A percentile compares a stretch with the other conserved stretches of the same genome.
These are phyloP conservation scores for Adrianichthys oophorus DNA, from an alignment of 2,797 vertebrate species.

Conservation along the genomic window DNA sequence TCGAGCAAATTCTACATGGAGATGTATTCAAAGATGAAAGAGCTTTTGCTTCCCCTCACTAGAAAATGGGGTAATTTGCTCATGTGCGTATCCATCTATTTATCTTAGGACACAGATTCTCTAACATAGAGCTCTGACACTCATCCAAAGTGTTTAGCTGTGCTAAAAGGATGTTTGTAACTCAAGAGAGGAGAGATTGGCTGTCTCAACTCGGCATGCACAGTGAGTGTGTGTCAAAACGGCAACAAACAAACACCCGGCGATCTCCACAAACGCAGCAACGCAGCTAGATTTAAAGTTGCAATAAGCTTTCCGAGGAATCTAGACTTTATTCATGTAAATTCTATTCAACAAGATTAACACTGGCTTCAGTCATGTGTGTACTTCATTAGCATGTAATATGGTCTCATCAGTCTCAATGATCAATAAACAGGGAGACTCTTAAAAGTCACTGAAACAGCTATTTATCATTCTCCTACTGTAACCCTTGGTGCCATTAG, in stretches of 20 bases:
- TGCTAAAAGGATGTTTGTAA: background rate
- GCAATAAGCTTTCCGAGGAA: slow-evolving; percentile 50
- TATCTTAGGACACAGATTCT: slow-evolving; percentile 32
- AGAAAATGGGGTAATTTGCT: background rate
- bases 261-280: slow-evolving; percentile 21
- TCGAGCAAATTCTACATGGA: slow-evolving; percentile 27
- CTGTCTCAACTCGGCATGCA: background rate
- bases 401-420: slow-evolving; percentile 69
- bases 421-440: slow-evolving; percentile 65
- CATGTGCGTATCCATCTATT: slow-evolving; percentile 24
- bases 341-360: slow-evolving; percentile 65
- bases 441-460: slow-evolving; percentile 57
- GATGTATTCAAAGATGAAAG: slow-evolving; percentile 24
- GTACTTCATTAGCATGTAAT: slow-evolving; percentile 72
- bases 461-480: slow-evolving; percentile 73
- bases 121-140: slow-evolving; percentile 1
- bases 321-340: slow-evolving; percentile 59
- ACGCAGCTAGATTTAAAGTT: slow-evolving; percentile 38
- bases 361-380: slow-evolving; percentile 70
- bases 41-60: slow-evolving; percentile 6
- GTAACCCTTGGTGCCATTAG: slow-evolving; percentile 55
- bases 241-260: slow-evolving; percentile 36
- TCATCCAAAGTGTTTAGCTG: background rate
- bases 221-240: background rate
- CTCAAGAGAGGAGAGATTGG: background rate